Conservation (phyloP, 2,888 invertebrate genomes). For the Conops quadrifasciatus region DNA sequence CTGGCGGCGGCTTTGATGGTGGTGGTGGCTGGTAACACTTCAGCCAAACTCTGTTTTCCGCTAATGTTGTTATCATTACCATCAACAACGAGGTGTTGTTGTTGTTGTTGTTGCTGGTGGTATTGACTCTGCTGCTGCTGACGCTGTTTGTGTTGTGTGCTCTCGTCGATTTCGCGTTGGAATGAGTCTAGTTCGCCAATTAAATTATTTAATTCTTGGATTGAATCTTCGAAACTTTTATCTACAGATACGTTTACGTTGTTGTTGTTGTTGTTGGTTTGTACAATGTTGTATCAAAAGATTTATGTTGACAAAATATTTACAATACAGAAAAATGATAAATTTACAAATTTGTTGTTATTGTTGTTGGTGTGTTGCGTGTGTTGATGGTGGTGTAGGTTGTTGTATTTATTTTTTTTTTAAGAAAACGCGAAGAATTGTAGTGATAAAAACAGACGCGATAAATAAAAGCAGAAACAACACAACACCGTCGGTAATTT, state of each 20-base stretch:
- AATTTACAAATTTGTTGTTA: slow-evolving; percentile 9
- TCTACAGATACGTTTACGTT: slow-evolving; percentile 52
- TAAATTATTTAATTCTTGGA: slow-evolving; percentile 66
- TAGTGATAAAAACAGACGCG: too few species aligned
- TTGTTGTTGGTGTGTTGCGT: slow-evolving; percentile 21
- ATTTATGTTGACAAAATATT: slow-evolving; percentile 17
- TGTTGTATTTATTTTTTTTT: slow-evolving; percentile 31
- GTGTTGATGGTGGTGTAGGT: slow-evolving; percentile 24
- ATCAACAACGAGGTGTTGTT: background rate
- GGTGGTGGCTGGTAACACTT: slow-evolving; percentile 35
- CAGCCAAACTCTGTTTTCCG: background rate
- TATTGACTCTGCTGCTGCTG: slow-evolving; percentile 38
- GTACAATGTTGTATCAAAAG: slow-evolving; percentile 12
- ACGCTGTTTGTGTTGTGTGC: slow-evolving; percentile 51
- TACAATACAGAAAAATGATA: slow-evolving; percentile 8
- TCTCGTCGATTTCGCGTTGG: slow-evolving; percentile 65
- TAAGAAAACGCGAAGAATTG: too few species aligned
- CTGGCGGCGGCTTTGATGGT: slow-evolving; percentile 30
- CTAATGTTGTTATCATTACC: slow-evolving; percentile 21
- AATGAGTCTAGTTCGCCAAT: slow-evolving; percentile 67
- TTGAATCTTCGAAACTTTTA: slow-evolving; percentile 66
- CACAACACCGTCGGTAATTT: too few species aligned
- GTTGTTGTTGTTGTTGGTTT: slow-evolving; percentile 36
- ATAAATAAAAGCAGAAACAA: too few species aligned
- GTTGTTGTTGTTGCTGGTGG: slow-evolving; percentile 2